Base-by-base conservation (phyloP, 92 coral and sea anemone species). In the Porites divaricata region DNA sequence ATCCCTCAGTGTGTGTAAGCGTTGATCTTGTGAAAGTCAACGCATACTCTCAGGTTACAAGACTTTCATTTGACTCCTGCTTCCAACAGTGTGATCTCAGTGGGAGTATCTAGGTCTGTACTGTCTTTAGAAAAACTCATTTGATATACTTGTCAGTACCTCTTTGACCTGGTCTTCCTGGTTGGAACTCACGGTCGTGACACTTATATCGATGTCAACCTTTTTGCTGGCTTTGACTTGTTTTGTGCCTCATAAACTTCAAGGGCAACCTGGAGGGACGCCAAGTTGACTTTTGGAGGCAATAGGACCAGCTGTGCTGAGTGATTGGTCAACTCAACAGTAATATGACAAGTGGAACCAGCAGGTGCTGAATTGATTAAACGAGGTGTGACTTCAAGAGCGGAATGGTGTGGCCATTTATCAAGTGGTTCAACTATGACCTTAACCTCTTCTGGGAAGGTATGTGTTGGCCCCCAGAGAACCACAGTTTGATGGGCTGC, bases 401-500 rank as follows among this genome's bases (percentile, higher is more conserved):
- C 6, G 25, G 78, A 20, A 54, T 13, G 20, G 50, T 74, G 49
- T 24, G 6, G 78, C 50, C 14, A 23, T 56, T 74, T 54, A 21
- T 74, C 50, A 23, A n/a, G 51, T 45, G 79, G 86, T 63, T 87
- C 90, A 61, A 87, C 52, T 1, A 87, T 67, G 15, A 80, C 81
- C 66, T 78, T 83, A 0, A 14, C 2, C 23, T 48, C 61, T 63
- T 81, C 83, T 28, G 87, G 89, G 68, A 45, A 52, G 10, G 81
- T 10, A 19, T 67, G 86, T 69, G 83, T 49, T 26, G 63, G 21
- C 48, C 87, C 87, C 86, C 83, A 72, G 48, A 89, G 76, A 19
- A 74, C 86, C 20, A 66, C 87, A 14, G 78, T 58, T 83, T 89
- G 48, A 56, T 89, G 77, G 61, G 80, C 69, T 64, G 77, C 90